Conservation (phyloP, 2,797 vertebrate species). For the Mustela erminea region DNA sequence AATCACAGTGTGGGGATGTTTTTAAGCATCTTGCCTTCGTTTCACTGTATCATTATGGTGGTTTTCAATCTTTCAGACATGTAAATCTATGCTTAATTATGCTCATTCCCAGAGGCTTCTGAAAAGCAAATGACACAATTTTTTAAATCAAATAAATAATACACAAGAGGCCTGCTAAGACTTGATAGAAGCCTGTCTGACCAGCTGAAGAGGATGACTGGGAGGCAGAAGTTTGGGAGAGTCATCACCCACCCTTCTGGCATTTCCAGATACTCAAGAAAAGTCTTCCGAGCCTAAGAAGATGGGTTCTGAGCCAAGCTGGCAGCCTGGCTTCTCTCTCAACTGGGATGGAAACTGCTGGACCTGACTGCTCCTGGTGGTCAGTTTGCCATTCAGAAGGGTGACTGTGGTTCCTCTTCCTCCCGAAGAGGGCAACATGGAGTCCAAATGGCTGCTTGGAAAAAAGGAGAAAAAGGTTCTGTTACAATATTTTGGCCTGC, state of each 20-base stretch:
- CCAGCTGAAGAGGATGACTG: neutral
- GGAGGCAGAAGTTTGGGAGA: neutral
- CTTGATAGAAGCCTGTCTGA: constrained; percentile 22
- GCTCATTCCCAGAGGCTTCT: constrained; percentile 60
- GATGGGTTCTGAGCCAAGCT: neutral
- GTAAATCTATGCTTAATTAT: constrained; percentile 74
- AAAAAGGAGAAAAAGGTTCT: neutral
- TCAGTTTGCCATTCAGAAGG: neutral
- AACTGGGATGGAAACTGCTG: neutral
- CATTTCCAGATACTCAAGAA: neutral
- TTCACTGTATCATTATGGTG: neutral
- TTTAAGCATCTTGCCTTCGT: constrained; percentile 46
- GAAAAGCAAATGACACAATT: constrained; percentile 68
- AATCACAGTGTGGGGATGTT: neutral
- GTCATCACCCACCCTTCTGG: neutral
- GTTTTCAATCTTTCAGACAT: constrained; percentile 65
- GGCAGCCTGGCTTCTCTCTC: neutral
- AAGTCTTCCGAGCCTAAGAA: neutral
- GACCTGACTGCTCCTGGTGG: neutral
- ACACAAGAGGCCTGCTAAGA: neutral
- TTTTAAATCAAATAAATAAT: constrained; percentile 71
- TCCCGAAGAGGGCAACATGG: neutral
- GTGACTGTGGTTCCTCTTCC: neutral
- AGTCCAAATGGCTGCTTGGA: neutral
- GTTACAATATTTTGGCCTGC: neutral